phyloP scores from a whole-genome alignment of 2,113 vertebrate species.

The Megaptera novaeangliae region DNA sequence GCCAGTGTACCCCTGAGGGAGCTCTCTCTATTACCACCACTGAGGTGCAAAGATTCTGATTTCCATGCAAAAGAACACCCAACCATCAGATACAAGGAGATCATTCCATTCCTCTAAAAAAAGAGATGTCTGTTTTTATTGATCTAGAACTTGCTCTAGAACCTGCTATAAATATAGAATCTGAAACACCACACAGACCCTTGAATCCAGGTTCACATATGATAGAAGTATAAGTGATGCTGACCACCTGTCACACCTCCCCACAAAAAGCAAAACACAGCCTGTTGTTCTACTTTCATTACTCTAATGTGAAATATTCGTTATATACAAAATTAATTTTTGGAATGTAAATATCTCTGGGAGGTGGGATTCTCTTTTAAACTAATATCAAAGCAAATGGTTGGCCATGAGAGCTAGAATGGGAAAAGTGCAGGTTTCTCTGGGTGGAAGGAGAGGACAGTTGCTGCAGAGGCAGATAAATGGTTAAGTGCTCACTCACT shows the following conservation, averaged over 20 bases:
- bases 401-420: background rate
- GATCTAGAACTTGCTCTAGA: background rate
- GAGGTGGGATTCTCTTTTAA: background rate
- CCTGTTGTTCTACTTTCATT: background rate
- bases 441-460: background rate
- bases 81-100: background rate
- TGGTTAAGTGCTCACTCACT: background rate
- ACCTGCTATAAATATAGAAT: background rate
- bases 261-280: background rate
- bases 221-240: background rate
- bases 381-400: background rate
- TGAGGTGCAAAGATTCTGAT: background rate
- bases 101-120: background rate
- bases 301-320: background rate
- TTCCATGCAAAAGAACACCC: background rate
- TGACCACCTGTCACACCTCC: background rate
- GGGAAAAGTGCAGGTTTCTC: background rate
- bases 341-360: background rate
- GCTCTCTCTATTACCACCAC: background rate
- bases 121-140: background rate
- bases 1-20: background rate
- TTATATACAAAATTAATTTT: background rate
- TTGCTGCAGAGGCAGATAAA: background rate
- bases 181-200: background rate
- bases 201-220: background rate